Evolutionary conservation across 2,113 vertebrate species (phyloP), one percentile per base, ranked within the genome.

Genomic region (Eulemur rufifrons): DNA sequence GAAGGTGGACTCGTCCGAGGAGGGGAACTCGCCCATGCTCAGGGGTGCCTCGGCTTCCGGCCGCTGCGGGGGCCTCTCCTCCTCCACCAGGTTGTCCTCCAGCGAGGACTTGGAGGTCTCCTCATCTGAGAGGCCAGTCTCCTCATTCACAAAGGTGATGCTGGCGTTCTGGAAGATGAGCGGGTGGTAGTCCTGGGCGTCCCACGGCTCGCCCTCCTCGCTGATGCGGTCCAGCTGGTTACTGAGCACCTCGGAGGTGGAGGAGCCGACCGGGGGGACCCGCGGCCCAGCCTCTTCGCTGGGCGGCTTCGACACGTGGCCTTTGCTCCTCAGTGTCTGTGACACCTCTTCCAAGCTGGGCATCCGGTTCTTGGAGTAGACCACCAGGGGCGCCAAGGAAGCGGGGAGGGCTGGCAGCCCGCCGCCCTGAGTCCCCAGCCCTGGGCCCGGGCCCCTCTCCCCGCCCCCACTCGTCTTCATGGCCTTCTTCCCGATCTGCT

Each of bases 221-320:
- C 98, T 99, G 8, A 99, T 99, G 68, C 99, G 99, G 98, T 99
- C 99, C 42, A 99, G 98, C 91, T 99, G 99, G 98, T 99, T 99
- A 73, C 98, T 99, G 7, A 98, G 99, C 80, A 98, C 98, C 66
- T 98, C 98, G 0, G 97, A n/a, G 91, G 98, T 96, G 0, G 98
- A 83, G 50, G 97, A 93, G 56, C 85, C 94, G 2, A 99, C 99
- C 81, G 97, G 96, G 0, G 98, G 98, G 5, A 21, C 85, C 47
- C 98, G 98, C 0, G 98, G 98, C 52, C 20, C 5, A 0, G 42
- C 73, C 10, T 98, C 97, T 47, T 89, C 93, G 0, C 98, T 97
- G 15, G 98, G 97, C 10, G 99, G 98, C 47, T 98, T 98, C 0
- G 99, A 98, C 52, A 99, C 97, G 0, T 98, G 98, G 86, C 99